Conservation (phyloP, 2,113 vertebrate genomes). For the Anarrhichthys ocellatus region DNA sequence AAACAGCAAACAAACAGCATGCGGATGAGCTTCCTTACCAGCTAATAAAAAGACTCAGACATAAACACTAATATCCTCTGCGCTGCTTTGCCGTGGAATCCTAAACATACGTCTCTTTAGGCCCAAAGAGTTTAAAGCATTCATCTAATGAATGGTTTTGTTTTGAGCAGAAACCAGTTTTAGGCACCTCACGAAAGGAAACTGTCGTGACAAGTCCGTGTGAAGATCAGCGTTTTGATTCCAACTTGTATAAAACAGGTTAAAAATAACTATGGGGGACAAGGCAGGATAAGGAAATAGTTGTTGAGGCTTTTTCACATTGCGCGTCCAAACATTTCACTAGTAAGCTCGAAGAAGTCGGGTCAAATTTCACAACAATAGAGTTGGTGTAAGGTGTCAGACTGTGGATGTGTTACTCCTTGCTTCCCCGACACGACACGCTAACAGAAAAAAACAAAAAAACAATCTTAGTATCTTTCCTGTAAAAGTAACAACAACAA, state of each 20-base stretch:
- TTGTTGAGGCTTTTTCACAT: background rate
- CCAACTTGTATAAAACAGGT: background rate
- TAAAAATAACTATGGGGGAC: background rate
- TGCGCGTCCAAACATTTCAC: constrained; percentile 10
- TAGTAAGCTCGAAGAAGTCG: background rate
- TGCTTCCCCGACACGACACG: constrained; percentile 5
- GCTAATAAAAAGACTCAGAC: constrained; percentile 66
- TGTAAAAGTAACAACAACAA: constrained; percentile 24
- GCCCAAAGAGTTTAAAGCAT: constrained; percentile 31
- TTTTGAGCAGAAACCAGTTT: constrained; percentile 38
- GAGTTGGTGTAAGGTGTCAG: constrained; percentile 47
- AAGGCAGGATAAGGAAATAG: constrained; percentile 13
- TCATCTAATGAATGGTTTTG: constrained; percentile 47
- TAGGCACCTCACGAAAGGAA: constrained; percentile 11
- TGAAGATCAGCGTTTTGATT: constrained; percentile 38
- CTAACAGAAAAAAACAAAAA: background rate
- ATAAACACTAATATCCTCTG: constrained; percentile 75
- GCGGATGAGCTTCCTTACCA: constrained; percentile 57
- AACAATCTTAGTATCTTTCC: constrained; percentile 3
- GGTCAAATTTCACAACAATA: constrained; percentile 41
- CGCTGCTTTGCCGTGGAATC: constrained; percentile 55
- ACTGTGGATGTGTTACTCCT: background rate
- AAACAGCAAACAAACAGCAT: constrained; percentile 76
- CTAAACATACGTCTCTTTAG: constrained; percentile 49
- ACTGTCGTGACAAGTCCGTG: constrained; percentile 23